Percentiles rank a stretch among this genome's conserved stretches.
phyloP scores from a whole-genome alignment of 2,888 invertebrate genomes.

The Erebia ligea region DNA sequence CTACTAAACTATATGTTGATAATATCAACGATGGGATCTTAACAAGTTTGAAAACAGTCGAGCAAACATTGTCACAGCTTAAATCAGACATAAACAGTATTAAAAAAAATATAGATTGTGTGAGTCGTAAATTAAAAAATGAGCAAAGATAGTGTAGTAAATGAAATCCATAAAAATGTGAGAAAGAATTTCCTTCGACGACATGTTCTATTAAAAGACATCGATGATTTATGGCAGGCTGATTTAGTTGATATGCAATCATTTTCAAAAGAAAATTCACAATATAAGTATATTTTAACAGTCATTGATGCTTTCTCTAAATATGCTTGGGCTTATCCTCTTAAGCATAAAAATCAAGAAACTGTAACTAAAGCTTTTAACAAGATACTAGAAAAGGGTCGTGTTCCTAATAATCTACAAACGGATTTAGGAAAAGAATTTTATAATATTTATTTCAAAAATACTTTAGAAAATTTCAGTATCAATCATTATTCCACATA shows the following conservation, averaged over 20 bases:
- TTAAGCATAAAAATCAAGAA: constrained; percentile 3
- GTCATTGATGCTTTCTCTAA: constrained; percentile 4
- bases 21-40: neutral
- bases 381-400: neutral
- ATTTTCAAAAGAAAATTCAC: constrained; percentile 1
- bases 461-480: constrained; percentile 5
- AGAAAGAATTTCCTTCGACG: neutral
- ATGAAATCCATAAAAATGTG: constrained; percentile 3
- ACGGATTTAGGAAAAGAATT: constrained; percentile 26
- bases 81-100: neutral
- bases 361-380: neutral
- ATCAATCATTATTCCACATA: constrained; percentile 36
- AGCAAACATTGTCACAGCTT: neutral
- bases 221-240: neutral
- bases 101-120: neutral
- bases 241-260: constrained; percentile 4
- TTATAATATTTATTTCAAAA: constrained; percentile 32
- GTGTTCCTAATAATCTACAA: neutral
- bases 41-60: neutral
- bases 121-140: neutral
- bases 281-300: neutral
- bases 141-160: constrained; percentile 1
- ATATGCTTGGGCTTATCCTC: constrained; percentile 1
- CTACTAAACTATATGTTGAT: neutral
- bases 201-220: neutral